Base-by-base conservation (phyloP, 2,113 vertebrate species). In the Regulus satrapa region DNA sequence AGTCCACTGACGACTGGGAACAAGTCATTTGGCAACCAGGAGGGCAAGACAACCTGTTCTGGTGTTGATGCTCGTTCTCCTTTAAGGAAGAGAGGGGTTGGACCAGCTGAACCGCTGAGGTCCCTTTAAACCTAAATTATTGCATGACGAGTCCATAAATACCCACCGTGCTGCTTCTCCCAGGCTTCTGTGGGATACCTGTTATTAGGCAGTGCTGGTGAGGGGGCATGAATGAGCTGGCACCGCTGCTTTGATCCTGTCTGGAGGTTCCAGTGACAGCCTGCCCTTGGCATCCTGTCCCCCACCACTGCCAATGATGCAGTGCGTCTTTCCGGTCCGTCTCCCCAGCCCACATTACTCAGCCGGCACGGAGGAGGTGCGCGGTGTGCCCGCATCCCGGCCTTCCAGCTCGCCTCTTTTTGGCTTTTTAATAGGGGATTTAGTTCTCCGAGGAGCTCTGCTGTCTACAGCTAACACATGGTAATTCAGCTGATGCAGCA, bases 401-500 rank as follows among this genome's bases (percentile, higher is more conserved):
- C 83, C 83, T 74, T 62, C 15, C 76, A 56, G 74, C 79, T 80
- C 0, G 0, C 68, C 83, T 90, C 74, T 64, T 77, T 26, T n/a
- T 2, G 10, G n/a, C 54, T 74, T 58, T 83, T 82, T 85, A 51
- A 71, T 32, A 34, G 52, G 63, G 76, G 55, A 76, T 85, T 85
- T 82, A 54, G 40, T n/a, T 63, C 76, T 95, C 82, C 77, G 69
- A 92, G 94, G 86, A 94, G 69, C 1, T 8, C 69, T 80, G 91
- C 90, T 89, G 69, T 87, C 79, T 94, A 26, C 73, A 85, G 62
- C 85, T 54, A 67, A 43, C 68, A 67, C 66, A 41, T 36, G 64
- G n/a, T 55, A 78, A 84, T 94, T 92, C 93, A 95, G 84, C 93
- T 95, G 94, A 91, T 89, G 73, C 85, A 85, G 94, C 93, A 95